phyloP scores from a whole-genome alignment of 1,140 invertebrate genomes.

The Heliconius hewitsoni region DNA sequence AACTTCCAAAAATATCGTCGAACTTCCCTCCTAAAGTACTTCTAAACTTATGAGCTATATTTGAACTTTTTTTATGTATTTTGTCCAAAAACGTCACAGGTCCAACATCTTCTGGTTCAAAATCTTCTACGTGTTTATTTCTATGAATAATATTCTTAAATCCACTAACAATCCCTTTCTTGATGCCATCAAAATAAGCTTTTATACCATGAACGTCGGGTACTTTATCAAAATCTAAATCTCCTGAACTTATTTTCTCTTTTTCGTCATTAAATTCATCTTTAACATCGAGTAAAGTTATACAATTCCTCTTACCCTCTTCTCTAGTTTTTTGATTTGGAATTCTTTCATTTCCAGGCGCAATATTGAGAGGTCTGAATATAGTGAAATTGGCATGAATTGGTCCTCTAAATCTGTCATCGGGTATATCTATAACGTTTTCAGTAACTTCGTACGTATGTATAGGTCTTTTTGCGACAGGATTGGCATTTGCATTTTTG shows the following conservation, averaged over 20 bases:
- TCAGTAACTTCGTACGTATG: constrained; percentile 59
- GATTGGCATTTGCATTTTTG: background rate
- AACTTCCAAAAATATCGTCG: constrained; percentile 19
- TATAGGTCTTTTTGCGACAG: constrained; percentile 7
- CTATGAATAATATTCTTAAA: constrained; percentile 39
- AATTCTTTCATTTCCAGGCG: constrained; percentile 15
- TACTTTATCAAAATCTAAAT: constrained; percentile 17
- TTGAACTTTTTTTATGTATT: constrained; percentile 24
- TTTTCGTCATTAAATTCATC: constrained; percentile 42
- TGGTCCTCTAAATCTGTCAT: constrained; percentile 47
- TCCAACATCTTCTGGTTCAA: background rate
- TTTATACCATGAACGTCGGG: constrained; percentile 38
- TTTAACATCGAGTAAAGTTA: constrained; percentile 50
- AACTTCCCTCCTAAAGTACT: constrained; percentile 19
- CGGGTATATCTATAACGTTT: constrained; percentile 53
- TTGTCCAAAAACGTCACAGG: constrained; percentile 34
- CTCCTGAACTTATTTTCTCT: constrained; percentile 26
- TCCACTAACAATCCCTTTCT: constrained; percentile 45
- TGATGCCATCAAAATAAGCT: constrained; percentile 45
- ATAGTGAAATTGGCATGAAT: constrained; percentile 51
- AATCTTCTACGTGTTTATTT: constrained; percentile 11
- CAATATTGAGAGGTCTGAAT: constrained; percentile 43
- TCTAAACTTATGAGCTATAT: constrained; percentile 26
- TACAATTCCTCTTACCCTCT: constrained; percentile 43
- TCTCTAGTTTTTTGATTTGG: constrained; percentile 23